Base-by-base conservation (phyloP, 2,113 vertebrate genomes). In the Bathybates hornii region DNA sequence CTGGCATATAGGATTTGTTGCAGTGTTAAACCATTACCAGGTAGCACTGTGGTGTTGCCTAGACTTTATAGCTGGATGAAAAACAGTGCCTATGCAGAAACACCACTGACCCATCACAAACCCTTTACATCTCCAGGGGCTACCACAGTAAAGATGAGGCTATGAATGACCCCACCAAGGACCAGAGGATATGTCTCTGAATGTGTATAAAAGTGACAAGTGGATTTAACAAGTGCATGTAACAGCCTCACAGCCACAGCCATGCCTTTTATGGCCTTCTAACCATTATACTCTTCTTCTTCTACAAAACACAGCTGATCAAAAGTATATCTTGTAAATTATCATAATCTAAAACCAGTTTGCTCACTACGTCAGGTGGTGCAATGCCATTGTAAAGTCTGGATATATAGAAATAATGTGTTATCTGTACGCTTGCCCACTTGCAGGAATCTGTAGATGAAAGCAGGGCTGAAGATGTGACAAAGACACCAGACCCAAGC, bases 111-210 rank as follows among this genome's bases (percentile, higher is more conserved):
- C 71, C 9, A 14, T 82, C 71, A 85, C 50, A 24, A 38, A 13
- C 79, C 5, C 34, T n/a, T 36, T 17, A 53, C 57, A 32, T 90
- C 84, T 85, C 82, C 53, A 57, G n/a, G 82, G 68, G 71, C 82
- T 89, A 90, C 91, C 45, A 57, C 80, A 81, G 50, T 90, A 86
- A 89, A 86, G 54, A 87, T 89, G 89, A 82, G 80, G 38, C 84
- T 80, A 73, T 48, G 41, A 66, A 57, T 79, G 86, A 86, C 36
- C 36, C 54, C 54, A 32, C n/a, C 54, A 27, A 82, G 27, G 5
- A 53, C 21, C 11, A 41, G 14, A 61, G 32, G 36, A 61, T 48
- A 81, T 81, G 76, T 43, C 43, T 76, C 14, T 76, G 43, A 29
- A 76, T 76, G 24, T 76, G 71, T 86, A 32, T 16, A 24, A 50